These are phyloP conservation scores for Vipera ursinii DNA, from an alignment of 2,797 vertebrate species.

Conservation along the genomic window DNA sequence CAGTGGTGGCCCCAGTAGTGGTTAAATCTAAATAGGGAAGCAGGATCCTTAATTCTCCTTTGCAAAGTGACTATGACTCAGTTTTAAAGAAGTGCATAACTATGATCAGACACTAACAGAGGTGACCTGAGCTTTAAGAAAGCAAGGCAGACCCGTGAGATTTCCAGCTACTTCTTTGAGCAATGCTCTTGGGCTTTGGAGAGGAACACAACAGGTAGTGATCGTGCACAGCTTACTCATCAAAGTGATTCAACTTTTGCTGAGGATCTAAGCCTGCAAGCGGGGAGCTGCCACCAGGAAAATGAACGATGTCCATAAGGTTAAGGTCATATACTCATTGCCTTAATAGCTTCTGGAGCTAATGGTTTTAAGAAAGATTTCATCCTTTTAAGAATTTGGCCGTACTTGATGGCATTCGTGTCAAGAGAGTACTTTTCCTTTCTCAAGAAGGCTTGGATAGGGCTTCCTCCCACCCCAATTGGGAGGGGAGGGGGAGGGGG, in stretches of 20 bases:
- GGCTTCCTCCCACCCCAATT: neutral
- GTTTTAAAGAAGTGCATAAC: too few relatives aligned
- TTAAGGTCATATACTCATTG: constrained; percentile 40
- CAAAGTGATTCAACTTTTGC: neutral
- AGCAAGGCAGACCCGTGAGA: neutral
- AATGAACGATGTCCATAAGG: constrained; percentile 47
- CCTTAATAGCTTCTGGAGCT: constrained; percentile 43
- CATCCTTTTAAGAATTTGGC: constrained; percentile 37
- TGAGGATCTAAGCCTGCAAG: constrained; percentile 11
- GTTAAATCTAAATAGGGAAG: neutral
- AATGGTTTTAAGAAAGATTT: constrained; percentile 32
- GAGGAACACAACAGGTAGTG: neutral
- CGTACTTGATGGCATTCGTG: constrained; percentile 28
- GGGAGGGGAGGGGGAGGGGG: neutral
- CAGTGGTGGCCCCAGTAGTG: neutral
- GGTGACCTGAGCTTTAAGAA: neutral
- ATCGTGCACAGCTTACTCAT: too few relatives aligned
- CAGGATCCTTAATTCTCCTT: neutral
- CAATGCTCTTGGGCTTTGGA: neutral
- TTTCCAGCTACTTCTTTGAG: neutral
- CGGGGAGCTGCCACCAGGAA: neutral
- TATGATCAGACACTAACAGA: neutral
- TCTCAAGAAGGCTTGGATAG: constrained; percentile 7
- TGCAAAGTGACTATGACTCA: neutral
- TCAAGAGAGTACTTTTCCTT: constrained; percentile 16